Conservation (phyloP, 2,113 vertebrate genomes). For the Pelobates fuscus region DNA sequence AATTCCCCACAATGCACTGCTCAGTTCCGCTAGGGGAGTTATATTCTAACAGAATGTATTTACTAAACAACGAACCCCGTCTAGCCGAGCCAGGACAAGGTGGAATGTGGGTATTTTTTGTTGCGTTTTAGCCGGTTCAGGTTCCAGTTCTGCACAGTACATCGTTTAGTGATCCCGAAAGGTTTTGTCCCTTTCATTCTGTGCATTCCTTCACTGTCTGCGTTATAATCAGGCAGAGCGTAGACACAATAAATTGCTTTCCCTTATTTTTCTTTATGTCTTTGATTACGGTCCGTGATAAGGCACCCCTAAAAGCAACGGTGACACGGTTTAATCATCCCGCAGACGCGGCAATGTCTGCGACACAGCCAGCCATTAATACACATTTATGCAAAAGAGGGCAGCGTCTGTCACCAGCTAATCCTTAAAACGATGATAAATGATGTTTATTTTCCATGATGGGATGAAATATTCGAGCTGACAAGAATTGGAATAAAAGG, state of each 20-base stretch:
- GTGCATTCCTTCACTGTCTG: no score
- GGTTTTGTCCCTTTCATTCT: no score
- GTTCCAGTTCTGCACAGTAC: no score
- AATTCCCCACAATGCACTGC: no score
- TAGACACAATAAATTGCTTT: constrained; percentile 60
- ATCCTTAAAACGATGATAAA: constrained; percentile 98
- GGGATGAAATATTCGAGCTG: constrained; percentile 90
- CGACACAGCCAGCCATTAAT: constrained; percentile 77
- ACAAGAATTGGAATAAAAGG: constrained; percentile 98
- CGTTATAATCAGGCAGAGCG: constrained; percentile 1
- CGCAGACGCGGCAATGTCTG: constrained; percentile 79
- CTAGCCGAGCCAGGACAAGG: no score
- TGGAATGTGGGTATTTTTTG: no score
- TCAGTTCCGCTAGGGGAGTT: no score
- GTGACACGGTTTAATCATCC: constrained; percentile 81
- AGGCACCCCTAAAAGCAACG: constrained; percentile 77
- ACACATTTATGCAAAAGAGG: constrained; percentile 91
- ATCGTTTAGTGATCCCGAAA: no score
- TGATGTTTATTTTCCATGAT: constrained; percentile 98
- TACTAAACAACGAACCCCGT: no score
- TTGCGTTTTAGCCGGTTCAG: no score
- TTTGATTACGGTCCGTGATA: constrained; percentile 76
- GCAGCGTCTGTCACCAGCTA: constrained; percentile 86
- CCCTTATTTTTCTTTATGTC: constrained; percentile 54
- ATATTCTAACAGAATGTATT: no score